A percentile compares a stretch with the other conserved stretches of the same genome.
These are phyloP conservation scores for Sisor rabdophorus DNA, from an alignment of 2,113 vertebrate genomes.

Conservation along the genomic window DNA sequence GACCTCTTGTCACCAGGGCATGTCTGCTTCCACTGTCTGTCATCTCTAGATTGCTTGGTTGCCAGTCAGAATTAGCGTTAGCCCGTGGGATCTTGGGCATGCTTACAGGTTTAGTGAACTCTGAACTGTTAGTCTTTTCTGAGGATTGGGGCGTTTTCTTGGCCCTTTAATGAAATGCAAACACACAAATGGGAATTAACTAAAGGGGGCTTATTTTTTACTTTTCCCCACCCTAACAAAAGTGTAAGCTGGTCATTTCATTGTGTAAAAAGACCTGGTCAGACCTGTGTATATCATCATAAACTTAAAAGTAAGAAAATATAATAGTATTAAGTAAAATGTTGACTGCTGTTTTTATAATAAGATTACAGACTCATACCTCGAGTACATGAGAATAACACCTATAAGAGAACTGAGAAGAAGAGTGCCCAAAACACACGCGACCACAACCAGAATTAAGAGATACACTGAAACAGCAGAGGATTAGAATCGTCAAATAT, in stretches of 20 bases:
- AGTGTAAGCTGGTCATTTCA: too few relatives aligned
- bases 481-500: background rate
- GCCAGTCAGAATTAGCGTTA: slow-evolving; percentile 48
- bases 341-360: background rate
- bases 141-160: slow-evolving; percentile 39
- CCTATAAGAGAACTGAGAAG: slow-evolving; percentile 54
- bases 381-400: slow-evolving; percentile 37
- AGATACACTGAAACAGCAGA: slow-evolving; percentile 54
- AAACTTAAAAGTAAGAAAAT: too few relatives aligned
- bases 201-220: too few relatives aligned
- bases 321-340: too few relatives aligned
- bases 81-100: slow-evolving; percentile 66
- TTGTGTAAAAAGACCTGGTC: too few relatives aligned
- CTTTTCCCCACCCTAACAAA: too few relatives aligned
- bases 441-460: slow-evolving; percentile 54
- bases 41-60: slow-evolving; percentile 52
- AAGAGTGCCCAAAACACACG: slow-evolving; percentile 57
- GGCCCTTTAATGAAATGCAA: slow-evolving; percentile 31
- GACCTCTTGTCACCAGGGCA: slow-evolving; percentile 37
- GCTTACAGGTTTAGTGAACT: slow-evolving; percentile 33
- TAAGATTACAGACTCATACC: slow-evolving; percentile 48
- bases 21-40: slow-evolving; percentile 52
- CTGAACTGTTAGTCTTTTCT: background rate
- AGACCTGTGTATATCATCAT: too few relatives aligned
- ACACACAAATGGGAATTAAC: background rate